phyloP scores from a whole-genome alignment of 2,888 invertebrate genomes.

The Andrena haemorrhoa region DNA sequence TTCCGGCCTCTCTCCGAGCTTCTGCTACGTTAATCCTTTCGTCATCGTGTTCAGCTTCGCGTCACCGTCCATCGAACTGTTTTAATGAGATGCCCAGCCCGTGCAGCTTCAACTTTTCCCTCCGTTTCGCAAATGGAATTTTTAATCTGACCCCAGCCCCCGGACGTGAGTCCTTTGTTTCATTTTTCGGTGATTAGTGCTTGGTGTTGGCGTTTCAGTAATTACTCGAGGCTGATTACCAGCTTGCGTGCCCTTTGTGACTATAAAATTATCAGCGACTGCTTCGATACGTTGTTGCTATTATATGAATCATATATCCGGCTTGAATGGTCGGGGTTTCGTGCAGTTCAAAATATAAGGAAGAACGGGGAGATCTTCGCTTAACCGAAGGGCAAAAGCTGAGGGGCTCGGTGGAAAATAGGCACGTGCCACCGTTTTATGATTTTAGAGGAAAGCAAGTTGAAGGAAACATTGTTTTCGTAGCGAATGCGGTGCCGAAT shows the following conservation, averaged over 20 bases:
- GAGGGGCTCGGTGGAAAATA: no score
- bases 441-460: no score
- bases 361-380: no score
- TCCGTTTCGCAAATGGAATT: slow-evolving; percentile 52
- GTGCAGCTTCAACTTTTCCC: slow-evolving; percentile 33
- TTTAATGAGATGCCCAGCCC: slow-evolving; percentile 67
- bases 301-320: no score
- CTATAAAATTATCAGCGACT: slow-evolving; percentile 8
- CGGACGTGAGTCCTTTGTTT: background rate
- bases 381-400: no score
- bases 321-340: no score
- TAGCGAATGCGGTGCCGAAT: no score
- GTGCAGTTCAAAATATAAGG: no score
- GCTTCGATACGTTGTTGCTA: no score
- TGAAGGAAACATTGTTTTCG: no score
- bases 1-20: slow-evolving; percentile 66
- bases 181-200: slow-evolving; percentile 1
- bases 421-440: no score
- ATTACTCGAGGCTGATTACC: slow-evolving; percentile 24
- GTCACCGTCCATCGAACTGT: slow-evolving; percentile 68
- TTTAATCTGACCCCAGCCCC: slow-evolving; percentile 40
- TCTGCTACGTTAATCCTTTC: slow-evolving; percentile 69
- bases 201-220: slow-evolving; percentile 21
- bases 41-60: slow-evolving; percentile 63
- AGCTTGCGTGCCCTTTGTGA: background rate